Conservation (phyloP, 2,888 invertebrate genomes). For the Seira ritae region DNA sequence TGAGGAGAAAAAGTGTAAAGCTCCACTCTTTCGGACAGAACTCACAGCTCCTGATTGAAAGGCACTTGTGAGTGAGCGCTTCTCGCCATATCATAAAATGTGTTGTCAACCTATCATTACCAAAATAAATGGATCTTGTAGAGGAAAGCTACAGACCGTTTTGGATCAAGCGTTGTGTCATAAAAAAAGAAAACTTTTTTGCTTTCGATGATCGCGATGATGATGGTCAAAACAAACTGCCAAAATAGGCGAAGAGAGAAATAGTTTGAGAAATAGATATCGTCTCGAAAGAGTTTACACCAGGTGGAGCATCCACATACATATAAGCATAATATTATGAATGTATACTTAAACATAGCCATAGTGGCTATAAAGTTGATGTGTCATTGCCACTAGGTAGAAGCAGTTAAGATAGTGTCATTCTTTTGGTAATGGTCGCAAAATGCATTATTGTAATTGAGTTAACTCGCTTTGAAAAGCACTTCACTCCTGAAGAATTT, state of each 20-base stretch:
- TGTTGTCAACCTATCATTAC: slow-evolving; percentile 10
- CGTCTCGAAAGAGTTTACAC: too few species aligned
- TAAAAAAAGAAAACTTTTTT: neutral
- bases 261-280: too few species aligned
- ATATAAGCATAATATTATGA: too few species aligned
- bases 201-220: neutral
- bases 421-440: slow-evolving; percentile 12
- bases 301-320: too few species aligned
- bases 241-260: neutral
- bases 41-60: slow-evolving; percentile 1
- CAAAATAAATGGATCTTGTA: neutral
- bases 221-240: neutral
- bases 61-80: slow-evolving; percentile 1
- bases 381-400: too few species aligned
- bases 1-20: neutral
- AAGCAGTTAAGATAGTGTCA: slow-evolving; percentile 15
- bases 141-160: neutral
- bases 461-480: slow-evolving; percentile 48
- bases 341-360: too few species aligned
- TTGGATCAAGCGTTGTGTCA: neutral
- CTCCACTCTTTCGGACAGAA: neutral
- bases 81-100: neutral
- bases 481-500: slow-evolving; percentile 14
- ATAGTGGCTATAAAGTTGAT: too few species aligned
- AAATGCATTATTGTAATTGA: slow-evolving; percentile 48